Evolutionary conservation across 2,113 vertebrate species (phyloP), one percentile per base, ranked within the genome.

Genomic region (Tupaia chinensis): DNA sequence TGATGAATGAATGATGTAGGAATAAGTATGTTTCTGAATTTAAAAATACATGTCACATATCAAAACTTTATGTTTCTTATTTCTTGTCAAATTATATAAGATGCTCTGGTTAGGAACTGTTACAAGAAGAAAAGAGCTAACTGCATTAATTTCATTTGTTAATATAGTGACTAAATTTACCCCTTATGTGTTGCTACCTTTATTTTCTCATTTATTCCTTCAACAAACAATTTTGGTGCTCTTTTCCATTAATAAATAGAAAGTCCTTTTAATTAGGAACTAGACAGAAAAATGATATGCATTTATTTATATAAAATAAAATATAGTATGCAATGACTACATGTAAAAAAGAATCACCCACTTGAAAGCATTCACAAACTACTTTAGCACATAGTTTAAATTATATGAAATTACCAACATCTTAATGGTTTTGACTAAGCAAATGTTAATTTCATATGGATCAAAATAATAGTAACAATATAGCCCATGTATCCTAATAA

Each of bases 251-350:
- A 69, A 73, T 78, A 78, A 44, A 60, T 69, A 81, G 63, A 69
- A 76, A 81, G 8, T 61, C 8, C 12, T 79, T 78, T 61, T 94
- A 16, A 65, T 89, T 22, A 56, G 34, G 29, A 68, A 6, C 23
- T 44, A 85, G 32, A 32, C 27, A 11, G 23, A 2, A 34, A 44
- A 94, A 25, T 72, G 22, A 29, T 82, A 34, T 74, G 5, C 19
- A 27, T 91, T 82, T 77, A 89, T 86, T 65, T 77, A 72, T 60
- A 77, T 66, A 53, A 14, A 89, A 58, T 76, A 82, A 89, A 82
- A 81, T 70, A 25, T 27, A 54, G 4, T 76, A 53, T 63, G 27
- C 25, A 76, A 58, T 66, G n/a, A 70, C 20, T 65, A 83, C 16
- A 14, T 4, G 23, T 85, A 5, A 3, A 74, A 94, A 84, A 32